These are phyloP conservation scores for Allophyes oxyacanthae DNA, from an alignment of 2,888 invertebrate genomes.

Conservation along the genomic window DNA sequence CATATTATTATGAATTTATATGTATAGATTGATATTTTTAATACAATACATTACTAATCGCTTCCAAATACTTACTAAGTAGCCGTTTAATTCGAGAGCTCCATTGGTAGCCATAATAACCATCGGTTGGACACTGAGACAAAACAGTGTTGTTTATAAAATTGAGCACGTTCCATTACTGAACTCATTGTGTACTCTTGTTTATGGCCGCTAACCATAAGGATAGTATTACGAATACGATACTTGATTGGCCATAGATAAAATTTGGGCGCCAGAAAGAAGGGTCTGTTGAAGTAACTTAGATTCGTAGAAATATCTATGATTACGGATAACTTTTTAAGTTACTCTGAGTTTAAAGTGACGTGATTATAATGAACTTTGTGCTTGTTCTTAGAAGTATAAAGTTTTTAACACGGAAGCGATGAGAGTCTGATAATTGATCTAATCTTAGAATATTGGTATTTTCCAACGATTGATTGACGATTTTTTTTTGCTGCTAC, in stretches of 20 bases:
- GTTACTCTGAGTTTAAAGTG: constrained; percentile 1
- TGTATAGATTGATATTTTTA: too few relatives aligned
- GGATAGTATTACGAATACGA: constrained; percentile 52
- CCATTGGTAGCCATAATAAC: constrained; percentile 64
- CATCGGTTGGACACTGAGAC: constrained; percentile 65
- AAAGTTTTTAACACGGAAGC: too few relatives aligned
- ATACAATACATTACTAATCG: too few relatives aligned
- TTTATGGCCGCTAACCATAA: constrained; percentile 53
- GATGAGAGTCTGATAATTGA: too few relatives aligned
- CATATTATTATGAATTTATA: too few relatives aligned
- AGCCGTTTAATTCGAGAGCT: constrained; percentile 39
- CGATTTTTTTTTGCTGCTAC: too few relatives aligned
- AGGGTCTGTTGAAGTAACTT: constrained; percentile 20
- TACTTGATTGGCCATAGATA: constrained; percentile 43
- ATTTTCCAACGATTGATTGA: too few relatives aligned
- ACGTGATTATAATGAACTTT: not conserved
- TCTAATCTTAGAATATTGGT: too few relatives aligned
- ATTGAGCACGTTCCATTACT: constrained; percentile 59
- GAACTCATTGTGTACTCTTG: constrained; percentile 65
- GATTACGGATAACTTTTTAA: not conserved
- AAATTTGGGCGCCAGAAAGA: constrained; percentile 48
- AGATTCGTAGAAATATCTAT: constrained; percentile 38
- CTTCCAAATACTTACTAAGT: constrained; percentile 12
- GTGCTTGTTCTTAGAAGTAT: not conserved
- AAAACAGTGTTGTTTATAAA: constrained; percentile 67